Evolutionary conservation across 1,140 invertebrate species (phyloP).

Genomic region (Agraylea sexmaculata): DNA sequence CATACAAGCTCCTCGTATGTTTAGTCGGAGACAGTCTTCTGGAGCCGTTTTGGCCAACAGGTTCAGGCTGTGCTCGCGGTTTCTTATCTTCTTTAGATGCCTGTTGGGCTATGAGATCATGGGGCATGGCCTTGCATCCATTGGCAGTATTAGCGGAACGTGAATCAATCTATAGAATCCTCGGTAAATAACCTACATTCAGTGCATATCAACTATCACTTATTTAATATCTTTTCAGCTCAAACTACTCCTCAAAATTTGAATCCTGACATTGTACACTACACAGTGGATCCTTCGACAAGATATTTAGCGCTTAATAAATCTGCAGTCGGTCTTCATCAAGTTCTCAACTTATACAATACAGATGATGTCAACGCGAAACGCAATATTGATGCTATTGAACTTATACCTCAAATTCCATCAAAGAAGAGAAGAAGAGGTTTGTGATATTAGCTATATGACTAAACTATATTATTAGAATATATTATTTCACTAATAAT

Average conservation of each 20-base stretch:
- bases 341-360: slow-evolving; percentile 47
- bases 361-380: slow-evolving; percentile 40
- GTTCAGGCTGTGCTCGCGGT: slow-evolving; percentile 92
- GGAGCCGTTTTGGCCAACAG: slow-evolving; percentile 98
- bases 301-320: slow-evolving; percentile 57
- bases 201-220: too few species aligned
- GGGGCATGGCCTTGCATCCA: slow-evolving; percentile 57
- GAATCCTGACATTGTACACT: slow-evolving; percentile 74
- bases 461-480: not conserved
- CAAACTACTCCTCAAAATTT: slow-evolving; percentile 96
- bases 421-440: slow-evolving; percentile 51
- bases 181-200: slow-evolving; percentile 26
- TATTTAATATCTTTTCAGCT: slow-evolving; percentile 48
- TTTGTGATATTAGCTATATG: slow-evolving; percentile 24
- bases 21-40: slow-evolving; percentile 93
- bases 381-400: slow-evolving; percentile 31
- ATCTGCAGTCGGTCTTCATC: slow-evolving; percentile 45
- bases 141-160: slow-evolving; percentile 84
- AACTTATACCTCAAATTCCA: slow-evolving; percentile 25
- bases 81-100: slow-evolving; percentile 94
- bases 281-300: slow-evolving; percentile 83
- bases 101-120: slow-evolving; percentile 86
- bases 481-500: slow-evolving; percentile 1
- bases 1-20: slow-evolving; percentile 70
- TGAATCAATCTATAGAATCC: slow-evolving; percentile 79